Evolutionary conservation across 2,797 vertebrate species (phyloP), one percentile per base, ranked within the genome.

Genomic region (Lacerta viridis): DNA sequence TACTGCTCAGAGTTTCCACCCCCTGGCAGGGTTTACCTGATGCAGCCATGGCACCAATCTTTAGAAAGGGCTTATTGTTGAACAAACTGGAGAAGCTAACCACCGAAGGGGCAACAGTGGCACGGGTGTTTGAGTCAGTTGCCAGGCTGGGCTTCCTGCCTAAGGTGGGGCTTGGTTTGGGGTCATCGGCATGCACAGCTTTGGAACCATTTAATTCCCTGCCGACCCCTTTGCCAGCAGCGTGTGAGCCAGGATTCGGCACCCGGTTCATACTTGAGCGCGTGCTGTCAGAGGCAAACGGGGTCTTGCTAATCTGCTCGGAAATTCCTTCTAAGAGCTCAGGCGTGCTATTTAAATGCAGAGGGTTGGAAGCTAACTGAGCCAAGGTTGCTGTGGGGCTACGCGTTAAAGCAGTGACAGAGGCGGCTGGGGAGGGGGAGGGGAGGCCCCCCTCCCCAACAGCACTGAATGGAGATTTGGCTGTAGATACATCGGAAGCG

Each of bases 61-160:
- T 97, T 64, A 97, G 93, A 89, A 97, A 97, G 91, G 97, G 97
- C 87, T 97, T 97, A 93, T 93, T 97, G 61, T 96, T 96, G 83
- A 98, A 97, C 87, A 97, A 94, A 95, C 96, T 97, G 43, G 96
- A 97, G 74, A 98, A 98, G 90, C 97, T 97, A 77, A 97, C 97
- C 61, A 97, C 96, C 1, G 97, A 97, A 77, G 97, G 96, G 84
- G 96, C 95, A 77, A 97, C 94, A 23, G 96, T 91, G 27, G 94
- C 86, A 11, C 96, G 96, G 88, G 96, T 92, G 86, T 93, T 94
- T 0, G 97, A 95, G 86, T 97, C 96, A 83, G 96, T 91, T 83
- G 92, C 93, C 91, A 97, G 86, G 89, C 88, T 81, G 59, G 94
- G 91, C 68, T 97, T 98, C 90, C 96, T 97, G 83, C 94, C 96